Base-by-base conservation (phyloP, 2,888 invertebrate genomes). In the Dyspetes luteomarginatus region DNA sequence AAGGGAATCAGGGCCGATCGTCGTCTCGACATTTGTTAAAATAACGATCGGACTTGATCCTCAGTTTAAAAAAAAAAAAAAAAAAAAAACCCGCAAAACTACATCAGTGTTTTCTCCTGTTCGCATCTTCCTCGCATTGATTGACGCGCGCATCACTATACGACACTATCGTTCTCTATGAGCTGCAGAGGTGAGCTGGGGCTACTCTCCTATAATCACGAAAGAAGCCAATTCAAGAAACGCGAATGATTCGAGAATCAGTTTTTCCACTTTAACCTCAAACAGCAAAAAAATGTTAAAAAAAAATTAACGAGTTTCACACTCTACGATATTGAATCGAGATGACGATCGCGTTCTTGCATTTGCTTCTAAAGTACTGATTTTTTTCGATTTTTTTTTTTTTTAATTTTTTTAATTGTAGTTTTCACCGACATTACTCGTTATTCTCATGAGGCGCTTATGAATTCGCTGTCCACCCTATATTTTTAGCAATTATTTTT, bases 141-240 rank as follows among this genome's bases (percentile, higher is more conserved):
- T 91, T 90, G 91, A 89, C 89, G 90, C 89, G 89, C 88, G 88
- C 90, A 90, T 91, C 91, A 91, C 89, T 90, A 89, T 89, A 87
- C 87, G 89, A 90, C 87, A 90, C 90, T 91, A 91, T 90, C 89
- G 87, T 90, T 90, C 90, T 90, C 90, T 90, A 89, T 90, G 88
- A 90, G 88, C 89, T 91, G 86, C 91, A 91, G 91, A 91, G 91
- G 91, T 91, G 91, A 91, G 91, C 91, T 89, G 91, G 89, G 88
- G 90, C 89, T 88, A 88, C 87, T 87, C 85, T 87, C 86, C 86
- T 86, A 87, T 87, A 86, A 68, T 86, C 86, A 85, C 84, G 84
- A 82, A 83, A 83, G 89, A 88, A 89, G 89, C 88, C 86, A 88
- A 86, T 89, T 85, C 86, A 86, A 80, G 86, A 87, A 48, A 50